These are phyloP conservation scores for Cryptophagus acutangulus DNA, from an alignment of 2,888 invertebrate species.

Conservation along the genomic window DNA sequence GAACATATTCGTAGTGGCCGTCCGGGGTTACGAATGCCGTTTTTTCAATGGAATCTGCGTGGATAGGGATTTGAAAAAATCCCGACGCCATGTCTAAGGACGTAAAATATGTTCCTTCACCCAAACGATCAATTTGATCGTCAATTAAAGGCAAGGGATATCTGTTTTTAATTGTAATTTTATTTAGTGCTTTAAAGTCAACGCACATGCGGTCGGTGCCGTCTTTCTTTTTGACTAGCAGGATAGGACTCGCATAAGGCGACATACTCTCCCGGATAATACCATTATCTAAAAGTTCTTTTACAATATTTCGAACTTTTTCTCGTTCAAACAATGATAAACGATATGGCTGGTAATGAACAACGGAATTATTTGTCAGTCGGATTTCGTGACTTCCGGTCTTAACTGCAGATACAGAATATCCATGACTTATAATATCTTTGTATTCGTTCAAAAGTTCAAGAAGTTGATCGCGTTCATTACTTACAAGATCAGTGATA, in stretches of 20 bases:
- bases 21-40: conserved; percentile 36
- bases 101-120: conserved; percentile 23
- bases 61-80: conserved; percentile 33
- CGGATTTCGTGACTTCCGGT: too few species aligned
- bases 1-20: conserved; percentile 31
- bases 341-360: conserved; percentile 18
- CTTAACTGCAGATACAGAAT: too few species aligned
- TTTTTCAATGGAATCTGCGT: conserved; percentile 26
- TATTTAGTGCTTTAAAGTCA: conserved; percentile 18
- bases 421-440: too few species aligned
- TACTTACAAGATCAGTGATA: too few species aligned
- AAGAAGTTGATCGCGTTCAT: too few species aligned
- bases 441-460: too few species aligned
- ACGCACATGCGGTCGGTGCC: conserved; percentile 14
- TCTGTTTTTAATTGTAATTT: conserved; percentile 10
- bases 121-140: conserved; percentile 21
- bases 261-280: conserved; percentile 18
- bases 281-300: conserved; percentile 16
- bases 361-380: conserved; percentile 15
- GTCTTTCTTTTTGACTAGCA: conserved; percentile 16
- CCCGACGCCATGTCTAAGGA: conserved; percentile 30
- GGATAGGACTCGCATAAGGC: conserved; percentile 13
- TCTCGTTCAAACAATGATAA: conserved; percentile 15
- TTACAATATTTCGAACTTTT: conserved; percentile 16
- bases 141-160: conserved; percentile 19